A percentile compares a stretch with the other conserved stretches of the same genome.
These are phyloP conservation scores for Philereme vetulata DNA, from an alignment of 2,888 invertebrate species.

Conservation along the genomic window DNA sequence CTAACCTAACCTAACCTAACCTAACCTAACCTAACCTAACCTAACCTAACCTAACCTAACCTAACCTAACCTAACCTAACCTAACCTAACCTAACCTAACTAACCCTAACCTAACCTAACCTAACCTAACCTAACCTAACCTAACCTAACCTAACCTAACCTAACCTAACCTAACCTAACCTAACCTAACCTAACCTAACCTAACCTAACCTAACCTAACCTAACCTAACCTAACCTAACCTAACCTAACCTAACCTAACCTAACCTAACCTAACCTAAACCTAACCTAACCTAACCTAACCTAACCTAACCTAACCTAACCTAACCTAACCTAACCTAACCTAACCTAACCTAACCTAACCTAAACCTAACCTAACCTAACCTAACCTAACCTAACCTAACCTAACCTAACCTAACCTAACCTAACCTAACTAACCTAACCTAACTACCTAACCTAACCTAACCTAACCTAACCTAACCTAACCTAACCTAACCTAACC, in stretches of 20 bases:
- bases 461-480: constrained; percentile 38
- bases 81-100: constrained; percentile 37
- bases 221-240: constrained; percentile 42
- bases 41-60: constrained; percentile 35
- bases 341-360: constrained; percentile 40
- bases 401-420: constrained; percentile 38
- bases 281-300: constrained; percentile 35
- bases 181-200: constrained; percentile 44
- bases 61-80: constrained; percentile 35
- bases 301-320: too few relatives aligned
- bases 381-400: constrained; percentile 38
- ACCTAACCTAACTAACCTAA: constrained; percentile 34
- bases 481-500: constrained; percentile 28
- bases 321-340: constrained; percentile 44
- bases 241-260: constrained; percentile 36
- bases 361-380: constrained; percentile 42
- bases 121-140: constrained; percentile 29
- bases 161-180: constrained; percentile 41
- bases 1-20: too few relatives aligned
- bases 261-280: too few relatives aligned
- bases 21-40: constrained; percentile 34
- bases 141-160: constrained; percentile 32
- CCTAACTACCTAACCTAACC: constrained; percentile 43
- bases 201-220: constrained; percentile 41
- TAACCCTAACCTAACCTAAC: constrained; percentile 25